Percentiles rank a stretch among this genome's conserved stretches.
Conservation (phyloP, 2,888 invertebrate species). For the Spilosoma lubricipeda region DNA sequence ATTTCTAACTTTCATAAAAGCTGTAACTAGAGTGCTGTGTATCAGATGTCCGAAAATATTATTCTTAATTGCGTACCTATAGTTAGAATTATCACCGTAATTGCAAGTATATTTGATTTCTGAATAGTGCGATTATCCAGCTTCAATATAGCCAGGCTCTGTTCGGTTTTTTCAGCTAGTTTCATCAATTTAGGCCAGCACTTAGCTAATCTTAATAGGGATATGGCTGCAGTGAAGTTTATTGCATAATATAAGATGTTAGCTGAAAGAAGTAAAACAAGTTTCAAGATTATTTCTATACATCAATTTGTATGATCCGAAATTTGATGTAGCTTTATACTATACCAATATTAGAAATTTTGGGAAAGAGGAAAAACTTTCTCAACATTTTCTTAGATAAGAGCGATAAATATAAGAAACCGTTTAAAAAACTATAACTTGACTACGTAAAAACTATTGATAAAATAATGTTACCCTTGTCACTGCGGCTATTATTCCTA, state of each 20-base stretch:
- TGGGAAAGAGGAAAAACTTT: too few species aligned
- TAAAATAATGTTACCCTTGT: too few species aligned
- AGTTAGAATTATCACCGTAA: constrained; percentile 50
- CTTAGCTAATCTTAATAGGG: neutral
- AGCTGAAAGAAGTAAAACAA: neutral
- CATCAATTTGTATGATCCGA: neutral
- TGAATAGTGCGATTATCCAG: constrained; percentile 27
- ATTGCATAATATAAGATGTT: neutral
- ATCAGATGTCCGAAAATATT: too few species aligned
- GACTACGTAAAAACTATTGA: too few species aligned
- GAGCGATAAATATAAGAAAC: too few species aligned
- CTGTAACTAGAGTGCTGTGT: too few species aligned
- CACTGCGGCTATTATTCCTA: too few species aligned
- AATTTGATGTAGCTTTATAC: too few species aligned
- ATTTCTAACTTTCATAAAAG: too few species aligned
- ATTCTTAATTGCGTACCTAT: constrained; percentile 47
- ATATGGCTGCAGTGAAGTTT: neutral
- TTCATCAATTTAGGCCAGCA: constrained; percentile 9
- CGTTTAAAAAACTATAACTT: too few species aligned
- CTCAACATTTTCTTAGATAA: too few species aligned
- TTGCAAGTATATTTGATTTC: constrained; percentile 46
- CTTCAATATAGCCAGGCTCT: constrained; percentile 43
- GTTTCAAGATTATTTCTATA: neutral
- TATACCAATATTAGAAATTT: too few species aligned
- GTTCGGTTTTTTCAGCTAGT: constrained; percentile 10